Percentiles rank a stretch among this genome's conserved stretches.
These are phyloP conservation scores for Laodelphax striatellus DNA, from an alignment of 1,140 invertebrate species.

Conservation along the genomic window DNA sequence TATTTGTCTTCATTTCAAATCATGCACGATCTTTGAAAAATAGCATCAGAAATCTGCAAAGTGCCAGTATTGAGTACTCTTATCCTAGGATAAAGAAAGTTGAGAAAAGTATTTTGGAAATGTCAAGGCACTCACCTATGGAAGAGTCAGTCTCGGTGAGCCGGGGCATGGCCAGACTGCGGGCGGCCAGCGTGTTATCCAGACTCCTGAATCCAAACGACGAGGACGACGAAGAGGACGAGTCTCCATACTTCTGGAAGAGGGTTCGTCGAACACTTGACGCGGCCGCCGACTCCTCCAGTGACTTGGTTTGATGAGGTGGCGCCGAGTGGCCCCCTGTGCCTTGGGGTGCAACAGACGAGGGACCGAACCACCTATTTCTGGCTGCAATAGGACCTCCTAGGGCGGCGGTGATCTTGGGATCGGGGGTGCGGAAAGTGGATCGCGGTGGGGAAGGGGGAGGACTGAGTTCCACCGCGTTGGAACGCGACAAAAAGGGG, in stretches of 20 bases:
- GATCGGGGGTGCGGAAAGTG: no score
- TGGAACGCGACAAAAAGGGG: conserved; percentile 40
- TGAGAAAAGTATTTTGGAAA: no score
- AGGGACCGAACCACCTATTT: conserved; percentile 20
- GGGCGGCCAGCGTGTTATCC: conserved; percentile 29
- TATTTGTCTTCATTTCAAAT: no score
- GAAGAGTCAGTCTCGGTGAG: conserved; percentile 44
- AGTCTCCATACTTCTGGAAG: conserved; percentile 39
- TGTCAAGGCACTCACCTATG: conserved; percentile 35
- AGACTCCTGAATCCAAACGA: conserved; percentile 44
- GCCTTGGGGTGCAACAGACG: conserved; percentile 9
- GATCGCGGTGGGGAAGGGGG: conserved; percentile 2
- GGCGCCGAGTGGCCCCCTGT: conserved; percentile 6
- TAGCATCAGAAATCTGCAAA: no score
- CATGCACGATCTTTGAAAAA: no score
- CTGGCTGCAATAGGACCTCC: no score
- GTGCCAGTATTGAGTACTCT: no score
- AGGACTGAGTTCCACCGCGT: conserved; percentile 35
- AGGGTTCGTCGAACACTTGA: conserved; percentile 30
- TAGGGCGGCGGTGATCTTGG: no score
- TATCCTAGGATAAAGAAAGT: no score
- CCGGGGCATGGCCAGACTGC: conserved; percentile 34
- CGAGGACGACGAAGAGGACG: conserved; percentile 42
- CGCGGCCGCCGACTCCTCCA: conserved; percentile 38
- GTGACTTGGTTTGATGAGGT: conserved; percentile 37